These are phyloP conservation scores for Amiota mariae DNA, from an alignment of 2,888 invertebrate species.

Conservation along the genomic window DNA sequence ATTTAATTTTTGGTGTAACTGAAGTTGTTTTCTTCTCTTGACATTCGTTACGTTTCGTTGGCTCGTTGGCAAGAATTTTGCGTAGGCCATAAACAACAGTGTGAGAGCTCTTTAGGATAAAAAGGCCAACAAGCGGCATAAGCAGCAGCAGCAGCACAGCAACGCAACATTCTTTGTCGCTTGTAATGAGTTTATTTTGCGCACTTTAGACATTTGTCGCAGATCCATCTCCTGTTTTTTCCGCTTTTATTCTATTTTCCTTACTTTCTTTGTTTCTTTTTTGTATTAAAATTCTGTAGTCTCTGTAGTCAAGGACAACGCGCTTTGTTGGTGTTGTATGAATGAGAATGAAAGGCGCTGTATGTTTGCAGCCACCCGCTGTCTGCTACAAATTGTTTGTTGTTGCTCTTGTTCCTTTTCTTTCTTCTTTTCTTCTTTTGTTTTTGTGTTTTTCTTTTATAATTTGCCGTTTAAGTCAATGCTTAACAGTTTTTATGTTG, in stretches of 20 bases:
- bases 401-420: conserved; percentile 9
- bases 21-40: not conserved
- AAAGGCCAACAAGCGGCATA: conserved; percentile 3
- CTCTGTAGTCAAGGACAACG: conserved; percentile 17
- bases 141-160: not conserved
- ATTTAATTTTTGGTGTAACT: conserved; percentile 16
- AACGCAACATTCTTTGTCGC: conserved; percentile 16
- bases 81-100: conserved; percentile 9
- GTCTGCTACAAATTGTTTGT: conserved; percentile 16
- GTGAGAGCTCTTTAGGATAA: not conserved
- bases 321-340: not conserved
- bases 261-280: not conserved
- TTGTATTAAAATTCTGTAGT: not conserved
- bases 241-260: not conserved
- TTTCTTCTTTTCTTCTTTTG: not conserved
- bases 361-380: not conserved
- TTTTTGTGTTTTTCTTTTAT: not conserved
- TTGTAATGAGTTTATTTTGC: conserved; percentile 38
- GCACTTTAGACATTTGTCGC: conserved; percentile 40
- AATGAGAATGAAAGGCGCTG: conserved; percentile 5
- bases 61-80: conserved; percentile 15
- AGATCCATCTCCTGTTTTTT: conserved; percentile 20
- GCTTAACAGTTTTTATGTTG: conserved; percentile 19
- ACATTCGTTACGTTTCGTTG: not conserved
- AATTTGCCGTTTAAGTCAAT: not conserved